Evolutionary conservation across 1,140 invertebrate species (phyloP).

Genomic region (Cherax quadricarinatus): DNA sequence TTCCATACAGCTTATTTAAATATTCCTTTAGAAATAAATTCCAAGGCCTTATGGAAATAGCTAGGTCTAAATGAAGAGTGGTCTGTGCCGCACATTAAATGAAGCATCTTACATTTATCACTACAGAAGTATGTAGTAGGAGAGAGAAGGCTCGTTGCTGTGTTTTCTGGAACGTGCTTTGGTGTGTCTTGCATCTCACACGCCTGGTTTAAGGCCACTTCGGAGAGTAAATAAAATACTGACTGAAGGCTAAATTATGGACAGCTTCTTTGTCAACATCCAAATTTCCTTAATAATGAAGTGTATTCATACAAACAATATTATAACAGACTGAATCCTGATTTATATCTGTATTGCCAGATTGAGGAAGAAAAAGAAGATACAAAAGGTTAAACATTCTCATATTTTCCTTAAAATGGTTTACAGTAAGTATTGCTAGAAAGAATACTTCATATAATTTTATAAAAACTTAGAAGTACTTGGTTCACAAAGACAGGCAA

Average conservation of each 20-base stretch:
- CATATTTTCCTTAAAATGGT: not conserved
- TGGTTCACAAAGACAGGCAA: too few species aligned
- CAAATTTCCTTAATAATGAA: slow-evolving; percentile 25
- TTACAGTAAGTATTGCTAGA: too few species aligned
- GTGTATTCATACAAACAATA: slow-evolving; percentile 3
- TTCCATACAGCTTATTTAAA: slow-evolving; percentile 30
- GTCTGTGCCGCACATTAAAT: slow-evolving; percentile 47
- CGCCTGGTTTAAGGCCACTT: slow-evolving; percentile 65
- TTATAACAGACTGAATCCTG: not conserved
- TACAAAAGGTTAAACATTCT: not conserved
- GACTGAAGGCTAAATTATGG: slow-evolving; percentile 6
- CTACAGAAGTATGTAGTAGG: slow-evolving; percentile 48
- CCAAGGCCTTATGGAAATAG: slow-evolving; percentile 35
- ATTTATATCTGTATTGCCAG: not conserved
- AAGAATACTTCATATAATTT: not conserved
- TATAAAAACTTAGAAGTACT: not conserved
- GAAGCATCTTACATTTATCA: slow-evolving; percentile 58
- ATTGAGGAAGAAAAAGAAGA: not conserved
- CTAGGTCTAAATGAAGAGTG: slow-evolving; percentile 34
- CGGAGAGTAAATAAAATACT: slow-evolving; percentile 23
- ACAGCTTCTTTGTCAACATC: slow-evolving; percentile 12
- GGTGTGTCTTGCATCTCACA: slow-evolving; percentile 65
- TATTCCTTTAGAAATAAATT: slow-evolving; percentile 7
- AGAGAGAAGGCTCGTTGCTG: slow-evolving; percentile 70
- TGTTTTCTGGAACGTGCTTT: slow-evolving; percentile 68